These are phyloP conservation scores for Belgica antarctica DNA, from an alignment of 2,888 invertebrate genomes.

Conservation along the genomic window DNA sequence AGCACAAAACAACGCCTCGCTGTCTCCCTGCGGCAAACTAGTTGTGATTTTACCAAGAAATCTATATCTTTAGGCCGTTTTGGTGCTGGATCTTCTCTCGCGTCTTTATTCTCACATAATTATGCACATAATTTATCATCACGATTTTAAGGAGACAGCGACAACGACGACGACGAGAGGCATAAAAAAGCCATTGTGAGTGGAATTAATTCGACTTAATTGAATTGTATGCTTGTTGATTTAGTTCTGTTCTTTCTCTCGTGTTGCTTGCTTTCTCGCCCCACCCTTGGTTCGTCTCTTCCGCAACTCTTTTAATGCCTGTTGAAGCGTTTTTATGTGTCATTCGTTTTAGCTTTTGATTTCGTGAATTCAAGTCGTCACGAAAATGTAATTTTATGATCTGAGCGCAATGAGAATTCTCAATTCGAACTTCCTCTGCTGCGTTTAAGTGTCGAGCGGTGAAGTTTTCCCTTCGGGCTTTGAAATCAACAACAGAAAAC, in stretches of 20 bases:
- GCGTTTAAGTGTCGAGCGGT: neutral
- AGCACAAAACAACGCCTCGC: neutral
- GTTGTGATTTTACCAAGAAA: neutral
- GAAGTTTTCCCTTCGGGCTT: neutral
- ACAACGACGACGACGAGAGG: slow-evolving; percentile 7
- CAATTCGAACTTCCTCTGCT: slow-evolving; percentile 21
- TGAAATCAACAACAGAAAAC: neutral
- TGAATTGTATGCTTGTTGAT: slow-evolving; percentile 42
- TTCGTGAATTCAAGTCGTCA: slow-evolving; percentile 31
- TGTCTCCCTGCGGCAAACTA: neutral
- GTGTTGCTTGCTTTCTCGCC: no score
- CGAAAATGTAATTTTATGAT: slow-evolving; percentile 35
- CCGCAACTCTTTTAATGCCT: neutral
- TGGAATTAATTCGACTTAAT: slow-evolving; percentile 33
- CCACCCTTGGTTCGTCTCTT: neutral
- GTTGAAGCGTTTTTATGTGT: slow-evolving; percentile 15
- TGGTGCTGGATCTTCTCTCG: neutral
- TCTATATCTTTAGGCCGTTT: neutral
- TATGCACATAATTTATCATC: slow-evolving; percentile 40
- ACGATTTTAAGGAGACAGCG: neutral
- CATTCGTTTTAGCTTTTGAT: neutral
- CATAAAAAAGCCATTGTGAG: slow-evolving; percentile 18
- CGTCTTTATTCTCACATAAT: neutral
- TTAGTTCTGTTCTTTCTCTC: slow-evolving; percentile 22
- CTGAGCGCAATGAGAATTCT: slow-evolving; percentile 21